phyloP scores from a whole-genome alignment of 2,113 vertebrate species.

The Chelonoidis abingdonii region DNA sequence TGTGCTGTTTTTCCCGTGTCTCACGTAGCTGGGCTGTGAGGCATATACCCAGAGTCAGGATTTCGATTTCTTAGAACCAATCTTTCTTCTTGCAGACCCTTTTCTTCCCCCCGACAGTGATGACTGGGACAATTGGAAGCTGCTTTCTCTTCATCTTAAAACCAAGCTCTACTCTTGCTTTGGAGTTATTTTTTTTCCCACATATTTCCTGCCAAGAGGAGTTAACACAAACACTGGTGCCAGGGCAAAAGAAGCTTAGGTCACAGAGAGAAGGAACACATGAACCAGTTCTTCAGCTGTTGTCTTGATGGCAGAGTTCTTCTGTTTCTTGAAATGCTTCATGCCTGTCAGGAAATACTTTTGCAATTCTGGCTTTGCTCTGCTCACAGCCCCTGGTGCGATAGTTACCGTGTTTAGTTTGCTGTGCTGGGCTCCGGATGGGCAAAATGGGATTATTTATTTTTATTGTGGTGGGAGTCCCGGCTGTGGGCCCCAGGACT shows the following conservation, averaged over 20 bases:
- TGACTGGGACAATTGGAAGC: slow-evolving; percentile 18
- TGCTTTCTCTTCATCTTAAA: slow-evolving; percentile 19
- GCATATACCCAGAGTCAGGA: slow-evolving; percentile 10
- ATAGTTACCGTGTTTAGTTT: background rate
- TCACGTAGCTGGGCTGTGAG: slow-evolving; percentile 42
- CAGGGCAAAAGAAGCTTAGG: slow-evolving; percentile 9
- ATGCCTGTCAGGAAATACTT: background rate
- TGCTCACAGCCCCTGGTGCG: background rate
- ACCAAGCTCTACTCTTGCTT: slow-evolving; percentile 37
- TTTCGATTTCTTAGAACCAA: slow-evolving; percentile 22
- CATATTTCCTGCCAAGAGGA: slow-evolving; percentile 42
- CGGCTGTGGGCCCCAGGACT: background rate
- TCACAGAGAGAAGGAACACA: slow-evolving; percentile 37
- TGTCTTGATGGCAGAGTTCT: background rate
- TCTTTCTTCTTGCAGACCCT: slow-evolving; percentile 33
- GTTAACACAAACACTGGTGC: slow-evolving; percentile 32
- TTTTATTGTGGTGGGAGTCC: background rate
- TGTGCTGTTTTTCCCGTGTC: slow-evolving; percentile 23
- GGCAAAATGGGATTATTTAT: background rate
- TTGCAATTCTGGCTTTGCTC: background rate
- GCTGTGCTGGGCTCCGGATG: background rate
- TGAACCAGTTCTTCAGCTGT: slow-evolving; percentile 42
- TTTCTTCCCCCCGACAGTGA: background rate
- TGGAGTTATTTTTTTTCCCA: background rate
- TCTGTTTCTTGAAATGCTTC: background rate